These are phyloP conservation scores for Acromyrmex charruanus DNA, from an alignment of 1,140 invertebrate species.

Conservation along the genomic window DNA sequence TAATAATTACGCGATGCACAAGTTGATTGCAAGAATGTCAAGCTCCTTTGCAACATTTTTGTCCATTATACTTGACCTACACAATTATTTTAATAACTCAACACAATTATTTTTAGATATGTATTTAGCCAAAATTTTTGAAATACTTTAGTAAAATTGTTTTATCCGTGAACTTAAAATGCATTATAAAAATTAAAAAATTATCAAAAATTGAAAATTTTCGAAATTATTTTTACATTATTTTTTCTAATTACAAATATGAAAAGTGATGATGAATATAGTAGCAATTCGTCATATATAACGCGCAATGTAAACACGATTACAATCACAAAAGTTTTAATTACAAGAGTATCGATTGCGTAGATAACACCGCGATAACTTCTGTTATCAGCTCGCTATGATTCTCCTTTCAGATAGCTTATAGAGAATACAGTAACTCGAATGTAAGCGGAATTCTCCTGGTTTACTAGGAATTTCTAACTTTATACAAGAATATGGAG, in stretches of 20 bases:
- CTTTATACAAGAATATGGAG: constrained; percentile 42
- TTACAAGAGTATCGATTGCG: background rate
- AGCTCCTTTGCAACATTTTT: too few species aligned
- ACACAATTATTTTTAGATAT: too few species aligned
- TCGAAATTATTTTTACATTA: background rate
- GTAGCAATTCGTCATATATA: background rate
- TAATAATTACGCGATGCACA: too few species aligned
- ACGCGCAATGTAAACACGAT: background rate
- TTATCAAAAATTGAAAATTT: background rate
- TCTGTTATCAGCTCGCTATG: background rate
- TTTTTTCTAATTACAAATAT: background rate
- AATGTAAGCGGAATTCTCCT: background rate
- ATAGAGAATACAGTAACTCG: background rate
- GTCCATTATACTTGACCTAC: too few species aligned
- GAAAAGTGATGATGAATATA: background rate
- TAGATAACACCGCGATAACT: constrained; percentile 16
- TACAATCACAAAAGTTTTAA: constrained; percentile 27
- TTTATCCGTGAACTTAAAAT: background rate
- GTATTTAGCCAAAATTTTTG: too few species aligned
- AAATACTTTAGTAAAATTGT: too few species aligned
- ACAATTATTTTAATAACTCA: too few species aligned
- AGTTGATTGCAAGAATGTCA: too few species aligned
- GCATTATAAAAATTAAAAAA: background rate
- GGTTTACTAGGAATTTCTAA: background rate
- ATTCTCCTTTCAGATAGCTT: background rate